Base-by-base conservation (phyloP, 2,888 invertebrate genomes). In the Zhengitettix transpicula region DNA sequence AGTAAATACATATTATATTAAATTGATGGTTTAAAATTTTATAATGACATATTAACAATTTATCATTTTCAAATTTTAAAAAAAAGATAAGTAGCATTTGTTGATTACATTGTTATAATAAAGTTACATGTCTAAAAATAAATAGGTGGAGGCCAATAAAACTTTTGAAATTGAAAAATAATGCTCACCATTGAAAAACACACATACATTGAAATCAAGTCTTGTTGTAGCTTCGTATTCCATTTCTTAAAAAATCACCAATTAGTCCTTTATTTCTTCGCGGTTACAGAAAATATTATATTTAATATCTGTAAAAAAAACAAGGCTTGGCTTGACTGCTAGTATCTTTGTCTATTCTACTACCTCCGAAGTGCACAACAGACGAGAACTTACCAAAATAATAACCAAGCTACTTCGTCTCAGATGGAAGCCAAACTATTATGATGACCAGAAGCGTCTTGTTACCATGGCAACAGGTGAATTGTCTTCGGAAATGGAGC, bases 381-480 rank as follows among this genome's bases (percentile, higher is more conserved):
- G 15, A 40, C 10, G n/a, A 42, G 12, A 17, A 58, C 58, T 58
- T 44, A 58, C 55, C 58, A 15, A 12, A 9, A 16, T 14, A 11
- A n/a, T n/a, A 15, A 14, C 9, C 12, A 40, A 40, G 15, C 14
- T 14, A 55, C n/a, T 28, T 28, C 9, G n/a, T n/a, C 11, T 14
- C 17, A 40, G 55, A 58, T 54, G 51, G 42, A 56, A 59, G 52
- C 41, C 57, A 47, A 8, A 42, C 55, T 58, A 60, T 63, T 62
- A 63, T 52, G 60, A 62, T 62, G 62, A 62, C 61, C 61, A 64
- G 59, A 58, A 57, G 61, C 62, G 62, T 62, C 64, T 62, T 61
- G 61, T 64, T 60, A 58, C 64, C 64, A 64, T 64, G 61, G 62
- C 63, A 62, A 64, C 64, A 64, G 63, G 63, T 62, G 60, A 63